Evolutionary conservation across 2,113 vertebrate species (phyloP), one percentile per base, ranked within the genome.

Genomic region (Chrysochloris asiatica): DNA sequence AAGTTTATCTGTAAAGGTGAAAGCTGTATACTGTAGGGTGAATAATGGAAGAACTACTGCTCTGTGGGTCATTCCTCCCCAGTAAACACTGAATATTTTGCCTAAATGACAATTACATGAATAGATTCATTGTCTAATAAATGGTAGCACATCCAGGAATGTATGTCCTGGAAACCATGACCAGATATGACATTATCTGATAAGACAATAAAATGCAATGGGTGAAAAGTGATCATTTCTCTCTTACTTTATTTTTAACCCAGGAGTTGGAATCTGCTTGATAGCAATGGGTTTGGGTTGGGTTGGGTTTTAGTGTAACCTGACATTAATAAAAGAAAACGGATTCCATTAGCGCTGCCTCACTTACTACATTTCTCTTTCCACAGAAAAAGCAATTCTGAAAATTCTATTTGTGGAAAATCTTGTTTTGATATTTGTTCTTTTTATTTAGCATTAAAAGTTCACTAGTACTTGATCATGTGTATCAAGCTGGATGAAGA

Each of bases 51-150:
- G 30, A 71, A 14, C 26, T 77, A 30, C 30, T 73, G 26, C n/a
- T 17, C 24, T 71, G 11, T 36, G 36, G 52, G 36, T 50, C 26
- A 73, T 61, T 91, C 71, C 22, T 30, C n/a, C 1, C 4, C 6
- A 6, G 0, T 45, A 85, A 76, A 47, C 24, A 82, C 2, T 75
- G n/a, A 93, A 69, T 69, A 79, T 83, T 79, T 82, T 79, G 79
- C 17, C 3, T 41, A 76, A 79, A 30, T 38, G 8, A 59, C 81
- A 93, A 89, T 71, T 67, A 82, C 88, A 75, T 33, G 33, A 93
- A 92, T 43, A 85, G 48, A 83, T 72, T 38, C 1, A 41, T 59
- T 88, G 21, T 6, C 21, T 63, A 30, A 82, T 85, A 69, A 91
- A 79, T 79, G 48, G 14, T 56, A 86, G 22, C 11, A 47, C 56